Conservation (phyloP, 2,113 vertebrate genomes). For the Gnathonemus longibarbis region DNA sequence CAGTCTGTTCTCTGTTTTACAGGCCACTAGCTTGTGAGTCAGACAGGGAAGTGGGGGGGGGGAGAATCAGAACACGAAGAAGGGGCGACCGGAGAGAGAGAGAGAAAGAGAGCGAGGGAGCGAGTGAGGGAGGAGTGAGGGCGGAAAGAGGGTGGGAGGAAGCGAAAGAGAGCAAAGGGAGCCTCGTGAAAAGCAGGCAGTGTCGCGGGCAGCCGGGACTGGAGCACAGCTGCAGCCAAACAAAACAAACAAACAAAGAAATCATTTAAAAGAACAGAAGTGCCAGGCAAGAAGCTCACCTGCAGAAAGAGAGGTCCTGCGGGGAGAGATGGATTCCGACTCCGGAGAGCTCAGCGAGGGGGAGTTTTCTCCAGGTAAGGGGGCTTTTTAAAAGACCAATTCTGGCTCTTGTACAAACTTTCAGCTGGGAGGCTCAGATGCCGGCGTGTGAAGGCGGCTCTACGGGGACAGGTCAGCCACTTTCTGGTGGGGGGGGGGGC, state of each 20-base stretch:
- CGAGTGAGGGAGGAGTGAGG: background rate
- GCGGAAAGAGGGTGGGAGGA: slow-evolving; percentile 24
- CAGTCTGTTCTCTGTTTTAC: background rate
- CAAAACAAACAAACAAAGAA: slow-evolving; percentile 19
- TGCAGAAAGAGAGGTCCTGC: slow-evolving; percentile 39
- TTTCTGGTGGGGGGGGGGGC: slow-evolving; percentile 29
- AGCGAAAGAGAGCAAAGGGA: slow-evolving; percentile 27
- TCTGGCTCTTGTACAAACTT: background rate
- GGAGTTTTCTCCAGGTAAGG: slow-evolving; percentile 80
- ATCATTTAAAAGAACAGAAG: slow-evolving; percentile 27
- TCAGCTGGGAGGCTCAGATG: background rate
- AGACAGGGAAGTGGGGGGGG: background rate
- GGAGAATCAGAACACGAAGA: background rate
- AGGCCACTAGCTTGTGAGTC: slow-evolving; percentile 3
- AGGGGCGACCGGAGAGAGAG: background rate
- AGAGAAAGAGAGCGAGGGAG: background rate
- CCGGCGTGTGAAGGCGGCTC: background rate
- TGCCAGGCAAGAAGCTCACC: slow-evolving; percentile 24
- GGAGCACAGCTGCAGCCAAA: slow-evolving; percentile 49
- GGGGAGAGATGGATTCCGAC: slow-evolving; percentile 84
- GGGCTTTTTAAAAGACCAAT: background rate
- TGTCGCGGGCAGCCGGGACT: slow-evolving; percentile 41
- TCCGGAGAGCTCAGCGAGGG: slow-evolving; percentile 92
- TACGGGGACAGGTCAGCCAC: slow-evolving; percentile 44
- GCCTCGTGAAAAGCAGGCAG: slow-evolving; percentile 44